Percentiles rank a stretch among this genome's conserved stretches.
These are phyloP conservation scores for Dermolepida albohirtum DNA, from an alignment of 2,888 invertebrate species.

Conservation along the genomic window DNA sequence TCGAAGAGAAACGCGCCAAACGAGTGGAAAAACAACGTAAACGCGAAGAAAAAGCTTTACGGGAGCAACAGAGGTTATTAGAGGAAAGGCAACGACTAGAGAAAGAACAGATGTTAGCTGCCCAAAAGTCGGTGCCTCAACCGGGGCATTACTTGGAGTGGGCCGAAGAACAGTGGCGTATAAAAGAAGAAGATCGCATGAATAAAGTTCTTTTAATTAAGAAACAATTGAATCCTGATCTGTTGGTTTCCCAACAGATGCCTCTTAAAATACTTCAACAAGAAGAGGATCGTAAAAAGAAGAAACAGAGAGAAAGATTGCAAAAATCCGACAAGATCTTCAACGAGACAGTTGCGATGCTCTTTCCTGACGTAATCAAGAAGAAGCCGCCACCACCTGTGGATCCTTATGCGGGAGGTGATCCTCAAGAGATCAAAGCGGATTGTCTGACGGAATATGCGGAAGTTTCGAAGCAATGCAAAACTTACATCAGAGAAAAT, in stretches of 20 bases:
- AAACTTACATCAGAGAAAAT: slow-evolving; percentile 65
- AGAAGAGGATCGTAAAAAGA: slow-evolving; percentile 70
- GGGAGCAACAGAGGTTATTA: slow-evolving; percentile 34
- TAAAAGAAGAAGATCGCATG: slow-evolving; percentile 74
- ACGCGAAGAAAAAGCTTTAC: slow-evolving; percentile 46
- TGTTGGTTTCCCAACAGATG: slow-evolving; percentile 71
- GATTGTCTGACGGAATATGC: slow-evolving; percentile 65
- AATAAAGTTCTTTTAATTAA: slow-evolving; percentile 73
- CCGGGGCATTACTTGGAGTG: slow-evolving; percentile 55
- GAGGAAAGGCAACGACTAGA: slow-evolving; percentile 45
- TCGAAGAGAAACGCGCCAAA: slow-evolving; percentile 50
- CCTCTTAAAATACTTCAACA: slow-evolving; percentile 72
- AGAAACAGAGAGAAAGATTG: slow-evolving; percentile 70
- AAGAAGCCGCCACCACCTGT: slow-evolving; percentile 65
- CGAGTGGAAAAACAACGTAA: slow-evolving; percentile 56
- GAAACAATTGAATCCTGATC: slow-evolving; percentile 72
- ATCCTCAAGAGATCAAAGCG: slow-evolving; percentile 64
- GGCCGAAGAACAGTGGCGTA: slow-evolving; percentile 71
- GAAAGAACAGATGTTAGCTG: slow-evolving; percentile 48
- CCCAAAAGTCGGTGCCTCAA: slow-evolving; percentile 42
- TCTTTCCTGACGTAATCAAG: slow-evolving; percentile 73
- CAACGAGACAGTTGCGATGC: slow-evolving; percentile 72
- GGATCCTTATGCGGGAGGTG: slow-evolving; percentile 55
- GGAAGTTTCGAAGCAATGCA: slow-evolving; percentile 59
- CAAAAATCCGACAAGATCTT: slow-evolving; percentile 73